Evolutionary conservation across 2,888 invertebrate species (phyloP), one percentile per base, ranked within the genome.

Genomic region (Drosophila barbarae): DNA sequence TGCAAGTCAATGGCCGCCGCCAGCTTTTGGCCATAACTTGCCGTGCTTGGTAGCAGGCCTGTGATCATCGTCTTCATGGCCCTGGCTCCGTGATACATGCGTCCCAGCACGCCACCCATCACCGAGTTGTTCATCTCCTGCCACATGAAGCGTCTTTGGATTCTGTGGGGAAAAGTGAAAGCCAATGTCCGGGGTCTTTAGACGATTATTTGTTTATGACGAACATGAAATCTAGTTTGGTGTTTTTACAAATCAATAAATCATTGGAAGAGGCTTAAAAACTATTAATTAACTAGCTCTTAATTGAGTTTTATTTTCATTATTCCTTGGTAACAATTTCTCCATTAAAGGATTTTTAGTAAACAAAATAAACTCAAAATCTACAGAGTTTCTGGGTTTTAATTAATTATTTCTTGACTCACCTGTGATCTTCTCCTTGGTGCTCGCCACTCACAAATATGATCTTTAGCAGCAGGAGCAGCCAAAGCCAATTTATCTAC

Each of bases 131-230:
- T 88, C 84, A 89, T 86, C 65, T 89, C 86, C 38, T 87, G 86
- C 89, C 89, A 89, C 89, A 89, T 89, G 46, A 89, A 89, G 28
- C 89, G 88, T 0, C 89, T 85, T 59, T 89, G 88, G 38, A 87
- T 84, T 77, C 83, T 86, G 34, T 0, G 34, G 5, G 23, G 9
- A 1, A 38, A 54, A 42, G 35, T 38, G 60, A 59, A 42, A 41
- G 65, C 36, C 28, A 44, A 9, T 23, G 30, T 23, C 13, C 7
- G 8, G 18, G 34, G 18, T 21, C 21, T 28, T 36, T 30, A 8
- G 7, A 13, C 8, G n/a, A 23, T 53, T 21, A 10, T 12, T 5
- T 12, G 3, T 30, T 53, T 15, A 23, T 1, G 8, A 23, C 23
- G 15, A 23, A 42, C 12, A 28, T 42, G 3, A 23, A 39, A 26